Conservation (phyloP, 2,797 vertebrate species). For the Sebastes elongatus region DNA sequence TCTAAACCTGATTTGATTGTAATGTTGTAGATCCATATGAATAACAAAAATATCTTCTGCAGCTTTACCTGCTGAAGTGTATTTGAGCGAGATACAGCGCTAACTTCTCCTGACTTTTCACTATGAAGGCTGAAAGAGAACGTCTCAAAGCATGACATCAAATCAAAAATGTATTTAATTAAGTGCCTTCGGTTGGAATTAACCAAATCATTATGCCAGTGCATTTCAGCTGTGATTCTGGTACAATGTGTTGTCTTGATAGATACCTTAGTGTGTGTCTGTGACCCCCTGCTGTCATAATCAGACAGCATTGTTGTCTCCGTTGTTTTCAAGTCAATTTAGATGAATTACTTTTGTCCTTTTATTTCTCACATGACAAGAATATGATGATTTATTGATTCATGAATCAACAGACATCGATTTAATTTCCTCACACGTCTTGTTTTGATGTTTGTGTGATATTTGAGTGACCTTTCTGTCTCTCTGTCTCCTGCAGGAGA, state of each 20-base stretch:
- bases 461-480: conserved; percentile 28
- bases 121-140: background rate
- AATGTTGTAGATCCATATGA: background rate
- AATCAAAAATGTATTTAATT: background rate
- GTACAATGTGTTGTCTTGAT: background rate
- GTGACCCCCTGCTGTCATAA: background rate
- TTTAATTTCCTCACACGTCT: background rate
- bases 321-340: background rate
- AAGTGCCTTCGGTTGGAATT: background rate
- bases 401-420: background rate
- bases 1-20: background rate
- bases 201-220: background rate
- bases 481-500: conserved; percentile 57
- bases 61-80: background rate
- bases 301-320: background rate
- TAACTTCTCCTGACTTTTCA: background rate
- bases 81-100: background rate
- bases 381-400: background rate
- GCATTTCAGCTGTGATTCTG: background rate
- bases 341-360: background rate
- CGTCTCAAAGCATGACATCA: background rate
- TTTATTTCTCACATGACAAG: background rate
- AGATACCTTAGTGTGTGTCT: background rate
- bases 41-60: background rate
- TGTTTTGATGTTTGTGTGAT: conserved; percentile 6